These are phyloP conservation scores for Microcebus murinus DNA, from an alignment of 2,113 vertebrate species.

Conservation along the genomic window DNA sequence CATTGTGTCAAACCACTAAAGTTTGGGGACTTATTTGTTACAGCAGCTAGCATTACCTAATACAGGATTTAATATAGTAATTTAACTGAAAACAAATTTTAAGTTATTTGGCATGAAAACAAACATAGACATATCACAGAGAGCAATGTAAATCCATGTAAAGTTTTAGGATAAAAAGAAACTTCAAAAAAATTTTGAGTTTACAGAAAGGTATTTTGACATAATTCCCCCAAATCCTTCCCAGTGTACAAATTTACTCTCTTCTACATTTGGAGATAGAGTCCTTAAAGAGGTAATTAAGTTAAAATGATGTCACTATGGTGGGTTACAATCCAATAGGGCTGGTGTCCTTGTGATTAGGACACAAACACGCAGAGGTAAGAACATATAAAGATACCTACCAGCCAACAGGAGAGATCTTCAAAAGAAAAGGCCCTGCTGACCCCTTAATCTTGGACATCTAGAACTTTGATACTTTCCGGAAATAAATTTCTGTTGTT, in stretches of 20 bases:
- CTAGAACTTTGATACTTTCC: neutral
- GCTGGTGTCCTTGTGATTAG: neutral
- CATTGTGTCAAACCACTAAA: neutral
- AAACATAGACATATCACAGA: neutral
- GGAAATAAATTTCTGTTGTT: neutral
- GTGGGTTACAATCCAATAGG: neutral
- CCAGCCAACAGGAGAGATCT: neutral
- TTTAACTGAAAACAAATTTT: neutral
- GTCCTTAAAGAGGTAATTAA: slow-evolving; percentile 40
- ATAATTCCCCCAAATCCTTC: neutral
- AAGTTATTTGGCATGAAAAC: neutral
- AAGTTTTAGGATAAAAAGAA: neutral
- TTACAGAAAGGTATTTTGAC: neutral
- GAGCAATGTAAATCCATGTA: neutral
- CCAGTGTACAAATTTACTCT: neutral
- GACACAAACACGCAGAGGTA: neutral
- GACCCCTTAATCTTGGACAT: neutral
- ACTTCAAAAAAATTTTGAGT: neutral
- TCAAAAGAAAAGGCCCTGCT: neutral
- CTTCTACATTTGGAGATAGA: neutral
- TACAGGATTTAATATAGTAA: neutral
- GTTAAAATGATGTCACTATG: neutral
- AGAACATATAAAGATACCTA: neutral
- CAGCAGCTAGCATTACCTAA: neutral
- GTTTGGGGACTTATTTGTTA: neutral